Percentiles rank a stretch among this genome's conserved stretches.
Conservation (phyloP, 2,888 invertebrate genomes). For the Pollenia amentaria region DNA sequence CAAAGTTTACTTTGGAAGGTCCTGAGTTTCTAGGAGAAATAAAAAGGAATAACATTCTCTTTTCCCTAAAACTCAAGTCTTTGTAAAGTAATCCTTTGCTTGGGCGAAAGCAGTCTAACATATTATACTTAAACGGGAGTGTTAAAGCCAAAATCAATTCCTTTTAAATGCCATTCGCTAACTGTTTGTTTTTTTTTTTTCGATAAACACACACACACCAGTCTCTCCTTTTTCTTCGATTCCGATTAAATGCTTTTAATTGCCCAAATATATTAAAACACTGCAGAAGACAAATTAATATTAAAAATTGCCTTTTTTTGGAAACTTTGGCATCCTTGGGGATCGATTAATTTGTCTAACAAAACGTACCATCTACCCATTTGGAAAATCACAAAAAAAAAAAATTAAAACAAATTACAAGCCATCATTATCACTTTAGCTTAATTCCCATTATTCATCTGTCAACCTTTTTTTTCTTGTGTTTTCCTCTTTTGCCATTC, state of each 20-base stretch:
- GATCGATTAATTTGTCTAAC: slow-evolving; percentile 67
- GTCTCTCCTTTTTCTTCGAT: not conserved
- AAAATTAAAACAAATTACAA: slow-evolving; percentile 67
- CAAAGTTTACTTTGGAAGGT: no score
- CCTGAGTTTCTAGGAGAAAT: no score
- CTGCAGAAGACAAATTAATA: slow-evolving; percentile 40
- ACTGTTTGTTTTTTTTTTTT: not conserved
- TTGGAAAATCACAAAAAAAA: slow-evolving; percentile 32
- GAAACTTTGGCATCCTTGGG: slow-evolving; percentile 60
- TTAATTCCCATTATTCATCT: slow-evolving; percentile 69
- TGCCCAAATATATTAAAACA: slow-evolving; percentile 22
- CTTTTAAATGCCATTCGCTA: not conserved
- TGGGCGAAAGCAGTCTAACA: not conserved
- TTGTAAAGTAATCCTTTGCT: no score
- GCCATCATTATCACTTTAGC: slow-evolving; percentile 73
- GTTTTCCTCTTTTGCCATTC: not conserved
- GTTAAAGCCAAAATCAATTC: slow-evolving; percentile 44
- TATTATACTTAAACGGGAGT: slow-evolving; percentile 15
- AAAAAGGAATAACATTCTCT: no score
- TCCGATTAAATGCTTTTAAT: slow-evolving; percentile 32
- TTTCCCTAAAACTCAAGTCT: no score
- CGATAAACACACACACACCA: not conserved
- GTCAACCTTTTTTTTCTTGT: slow-evolving; percentile 52
- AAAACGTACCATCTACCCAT: slow-evolving; percentile 40
- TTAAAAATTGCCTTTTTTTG: slow-evolving; percentile 38